Base-by-base conservation (phyloP, 2,797 vertebrate genomes). In the Myripristis jacobus region DNA sequence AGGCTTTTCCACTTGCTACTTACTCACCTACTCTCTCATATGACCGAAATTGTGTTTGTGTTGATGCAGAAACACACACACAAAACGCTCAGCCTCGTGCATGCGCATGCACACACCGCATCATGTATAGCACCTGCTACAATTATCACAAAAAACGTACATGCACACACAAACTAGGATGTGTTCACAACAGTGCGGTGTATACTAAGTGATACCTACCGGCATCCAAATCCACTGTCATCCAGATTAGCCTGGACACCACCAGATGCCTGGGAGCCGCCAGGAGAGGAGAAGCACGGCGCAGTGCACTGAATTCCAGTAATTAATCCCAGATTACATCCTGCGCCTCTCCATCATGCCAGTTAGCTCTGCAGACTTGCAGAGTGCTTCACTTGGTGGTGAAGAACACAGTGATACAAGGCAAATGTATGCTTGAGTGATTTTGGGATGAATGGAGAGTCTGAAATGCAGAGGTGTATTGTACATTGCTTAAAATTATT, bases 321-420 rank as follows among this genome's bases (percentile, higher is more conserved):
- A 93, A 94, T 93, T 90, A 92, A 93, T 93, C 91, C 87, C 87
- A 90, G 84, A 91, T 92, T 92, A 92, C 91, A 91, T 88, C 82
- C 81, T 75, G 73, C 70, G 83, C 77, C 80, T 84, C 77, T 83
- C 85, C 75, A 85, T 89, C 86, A 89, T 54, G 73, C 19, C 22
- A 77, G 85, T 83, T 87, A 88, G 86, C 78, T 59, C 9, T 71
- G 75, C 63, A 52, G 70, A 77, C n/a, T n/a, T n/a, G n/a, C n/a
- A n/a, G n/a, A n/a, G 80, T 77, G 60, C 56, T 66, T 80, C 74
- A 21, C 46, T 19, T 44, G 52, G 51, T 64, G 70, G 65, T 6
- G 67, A 75, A 73, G 69, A 83, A 74, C 71, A 58, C 43, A 70
- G 63, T 21, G 65, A 77, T 60, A 53, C 34, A 19, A 50, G 63